These are phyloP conservation scores for Lasioglossum calceatum DNA, from an alignment of 2,888 invertebrate species.

Conservation along the genomic window DNA sequence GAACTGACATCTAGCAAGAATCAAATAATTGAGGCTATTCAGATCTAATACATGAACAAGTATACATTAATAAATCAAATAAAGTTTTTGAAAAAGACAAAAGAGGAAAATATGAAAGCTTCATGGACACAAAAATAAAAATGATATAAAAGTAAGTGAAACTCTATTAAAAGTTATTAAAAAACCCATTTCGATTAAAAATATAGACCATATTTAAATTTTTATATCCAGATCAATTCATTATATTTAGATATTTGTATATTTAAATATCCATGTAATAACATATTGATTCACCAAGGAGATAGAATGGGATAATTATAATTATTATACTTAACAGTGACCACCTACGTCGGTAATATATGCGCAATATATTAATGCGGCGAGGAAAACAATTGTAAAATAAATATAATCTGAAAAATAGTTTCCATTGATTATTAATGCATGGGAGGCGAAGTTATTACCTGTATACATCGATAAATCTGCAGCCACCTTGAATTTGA, in stretches of 20 bases:
- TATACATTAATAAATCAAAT: too few species aligned
- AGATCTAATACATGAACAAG: too few species aligned
- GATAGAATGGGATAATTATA: background rate
- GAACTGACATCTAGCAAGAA: too few species aligned
- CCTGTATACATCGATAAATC: conserved; percentile 61
- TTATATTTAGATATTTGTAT: background rate
- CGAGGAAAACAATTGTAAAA: background rate
- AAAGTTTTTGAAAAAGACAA: too few species aligned
- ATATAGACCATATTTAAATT: background rate
- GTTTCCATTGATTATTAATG: conserved; percentile 48
- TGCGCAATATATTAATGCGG: conserved; percentile 1
- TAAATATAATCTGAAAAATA: conserved; percentile 26
- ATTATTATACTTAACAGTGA: background rate
- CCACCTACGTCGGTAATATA: conserved; percentile 20
- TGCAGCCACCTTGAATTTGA: conserved; percentile 73
- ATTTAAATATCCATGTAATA: background rate
- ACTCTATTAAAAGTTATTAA: background rate
- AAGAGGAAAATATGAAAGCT: background rate
- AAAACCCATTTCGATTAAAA: background rate
- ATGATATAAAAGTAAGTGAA: background rate
- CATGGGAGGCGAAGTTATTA: conserved; percentile 66
- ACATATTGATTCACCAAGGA: background rate
- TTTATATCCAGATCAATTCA: background rate
- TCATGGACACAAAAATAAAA: background rate
- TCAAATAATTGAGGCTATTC: too few species aligned